Percentiles rank a stretch among this genome's conserved stretches.
These are phyloP conservation scores for Ashinkailepas kermadecensis DNA, from an alignment of 2,888 invertebrate genomes.

Conservation along the genomic window DNA sequence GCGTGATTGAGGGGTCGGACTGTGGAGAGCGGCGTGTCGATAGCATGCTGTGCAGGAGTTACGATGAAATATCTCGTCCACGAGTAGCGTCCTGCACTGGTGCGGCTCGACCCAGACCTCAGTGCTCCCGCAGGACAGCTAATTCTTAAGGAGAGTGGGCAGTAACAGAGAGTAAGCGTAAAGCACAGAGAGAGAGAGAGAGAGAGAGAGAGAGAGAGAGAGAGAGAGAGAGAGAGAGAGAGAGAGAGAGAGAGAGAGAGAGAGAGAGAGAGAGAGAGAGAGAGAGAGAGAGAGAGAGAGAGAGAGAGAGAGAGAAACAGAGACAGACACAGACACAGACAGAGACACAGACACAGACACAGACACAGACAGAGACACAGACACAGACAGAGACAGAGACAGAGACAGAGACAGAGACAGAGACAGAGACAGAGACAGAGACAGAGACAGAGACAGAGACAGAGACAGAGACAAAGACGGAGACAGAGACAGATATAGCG, in stretches of 20 bases:
- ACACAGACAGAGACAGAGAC: not conserved
- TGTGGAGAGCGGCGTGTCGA: no score
- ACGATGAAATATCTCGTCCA: no score
- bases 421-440: not conserved
- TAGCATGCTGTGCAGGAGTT: no score
- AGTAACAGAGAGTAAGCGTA: no score
- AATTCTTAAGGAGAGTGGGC: no score
- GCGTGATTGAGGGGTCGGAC: no score
- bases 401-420: not conserved
- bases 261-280: not conserved
- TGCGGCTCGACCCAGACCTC: no score
- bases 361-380: not conserved
- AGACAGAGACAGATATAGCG: not conserved
- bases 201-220: slow-evolving; percentile 23
- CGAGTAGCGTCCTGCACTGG: no score
- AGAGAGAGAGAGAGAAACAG: not conserved
- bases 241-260: not conserved
- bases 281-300: not conserved
- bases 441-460: not conserved
- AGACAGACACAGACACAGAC: not conserved
- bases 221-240: not conserved
- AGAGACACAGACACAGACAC: not conserved
- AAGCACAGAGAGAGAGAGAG: slow-evolving; percentile 6
- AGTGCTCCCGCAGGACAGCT: no score
- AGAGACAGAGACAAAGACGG: slow-evolving; percentile 15